These are phyloP conservation scores for Orientallactaga bullata DNA, from an alignment of 2,113 vertebrate species.

Conservation along the genomic window DNA sequence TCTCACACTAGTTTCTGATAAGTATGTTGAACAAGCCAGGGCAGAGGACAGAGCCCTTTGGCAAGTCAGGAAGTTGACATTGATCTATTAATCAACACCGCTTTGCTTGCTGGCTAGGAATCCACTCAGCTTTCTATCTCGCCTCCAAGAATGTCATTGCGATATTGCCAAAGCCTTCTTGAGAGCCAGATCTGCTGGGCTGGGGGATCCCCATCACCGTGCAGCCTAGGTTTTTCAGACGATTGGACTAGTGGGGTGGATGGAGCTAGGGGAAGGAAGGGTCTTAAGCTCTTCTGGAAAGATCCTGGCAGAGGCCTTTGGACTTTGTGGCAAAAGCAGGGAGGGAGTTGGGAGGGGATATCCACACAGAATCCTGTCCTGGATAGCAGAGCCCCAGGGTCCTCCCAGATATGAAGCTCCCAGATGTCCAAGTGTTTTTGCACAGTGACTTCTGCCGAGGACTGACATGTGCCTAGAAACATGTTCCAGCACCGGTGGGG, in stretches of 20 bases:
- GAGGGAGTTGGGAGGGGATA: not conserved
- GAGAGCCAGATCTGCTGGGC: conserved; percentile 13
- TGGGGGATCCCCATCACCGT: not conserved
- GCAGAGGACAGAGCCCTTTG: conserved; percentile 78
- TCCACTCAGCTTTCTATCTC: conserved; percentile 58
- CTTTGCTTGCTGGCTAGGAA: conserved; percentile 56
- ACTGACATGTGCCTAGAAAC: not conserved
- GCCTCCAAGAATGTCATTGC: conserved; percentile 48
- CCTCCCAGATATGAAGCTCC: not conserved
- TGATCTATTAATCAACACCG: conserved; percentile 79
- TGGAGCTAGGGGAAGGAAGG: not conserved
- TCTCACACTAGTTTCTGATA: conserved; percentile 69
- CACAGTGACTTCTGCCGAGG: not conserved
- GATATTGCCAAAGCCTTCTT: conserved; percentile 29
- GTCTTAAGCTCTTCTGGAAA: not conserved
- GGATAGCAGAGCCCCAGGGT: not conserved
- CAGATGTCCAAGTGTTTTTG: too few relatives aligned
- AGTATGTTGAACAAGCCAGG: conserved; percentile 79
- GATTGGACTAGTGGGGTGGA: not conserved
- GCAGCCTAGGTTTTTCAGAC: not conserved
- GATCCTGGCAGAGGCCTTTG: not conserved
- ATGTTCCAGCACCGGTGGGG: not conserved
- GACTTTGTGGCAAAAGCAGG: not conserved
- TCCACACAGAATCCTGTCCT: not conserved
- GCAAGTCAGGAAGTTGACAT: conserved; percentile 73